A percentile compares a stretch with the other conserved stretches of the same genome.
Conservation (phyloP, 2,888 invertebrate genomes). For the Pristionchus exspectatus region DNA sequence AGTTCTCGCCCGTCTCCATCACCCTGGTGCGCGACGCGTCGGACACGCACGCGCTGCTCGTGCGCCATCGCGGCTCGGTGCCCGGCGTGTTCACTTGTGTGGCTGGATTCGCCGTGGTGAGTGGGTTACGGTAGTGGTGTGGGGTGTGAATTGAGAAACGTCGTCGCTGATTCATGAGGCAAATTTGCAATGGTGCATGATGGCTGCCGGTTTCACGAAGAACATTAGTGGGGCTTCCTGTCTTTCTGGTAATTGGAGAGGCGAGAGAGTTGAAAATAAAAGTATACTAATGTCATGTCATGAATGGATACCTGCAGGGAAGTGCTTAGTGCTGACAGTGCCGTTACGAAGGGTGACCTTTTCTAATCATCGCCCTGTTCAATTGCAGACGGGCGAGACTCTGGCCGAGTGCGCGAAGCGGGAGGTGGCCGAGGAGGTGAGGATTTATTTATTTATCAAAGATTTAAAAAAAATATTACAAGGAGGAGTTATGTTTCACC, state of each 20-base stretch:
- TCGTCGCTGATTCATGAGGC: not conserved
- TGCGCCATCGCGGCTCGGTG: conserved; percentile 81
- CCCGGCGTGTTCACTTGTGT: conserved; percentile 82
- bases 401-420: conserved; percentile 82
- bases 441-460: not conserved
- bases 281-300: no score
- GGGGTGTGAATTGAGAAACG: not conserved
- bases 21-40: conserved; percentile 81
- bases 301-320: no score
- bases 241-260: no score
- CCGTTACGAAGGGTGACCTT: not conserved
- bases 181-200: no score
- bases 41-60: conserved; percentile 80
- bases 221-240: no score
- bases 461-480: no score
- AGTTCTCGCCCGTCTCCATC: conserved; percentile 80
- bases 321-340: not conserved
- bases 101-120: conserved; percentile 83
- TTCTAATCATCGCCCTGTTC: conserved; percentile 54
- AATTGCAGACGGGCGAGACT: conserved; percentile 80
- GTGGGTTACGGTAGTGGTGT: conserved; percentile 61
- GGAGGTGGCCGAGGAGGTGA: conserved; percentile 82
- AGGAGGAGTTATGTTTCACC: no score
- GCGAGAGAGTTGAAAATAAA: no score
- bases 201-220: no score